Conservation (phyloP, 2,888 invertebrate species). For the Apamea sordens region DNA sequence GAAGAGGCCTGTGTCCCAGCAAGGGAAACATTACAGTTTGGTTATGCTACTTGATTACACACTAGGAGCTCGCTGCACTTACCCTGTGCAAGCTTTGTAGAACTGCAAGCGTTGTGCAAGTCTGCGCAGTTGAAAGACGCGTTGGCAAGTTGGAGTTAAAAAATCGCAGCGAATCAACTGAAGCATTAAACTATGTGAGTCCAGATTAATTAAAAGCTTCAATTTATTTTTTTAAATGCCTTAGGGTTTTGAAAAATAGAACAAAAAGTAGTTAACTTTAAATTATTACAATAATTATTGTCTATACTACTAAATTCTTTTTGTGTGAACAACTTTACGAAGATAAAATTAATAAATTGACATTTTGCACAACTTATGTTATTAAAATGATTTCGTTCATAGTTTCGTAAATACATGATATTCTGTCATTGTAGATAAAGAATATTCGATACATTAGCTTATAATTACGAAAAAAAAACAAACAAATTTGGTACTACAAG, state of each 20-base stretch:
- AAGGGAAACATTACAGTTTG: not conserved
- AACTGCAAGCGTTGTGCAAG: not conserved
- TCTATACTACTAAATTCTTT: slow-evolving; percentile 26
- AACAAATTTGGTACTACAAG: not conserved
- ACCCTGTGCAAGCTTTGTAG: not conserved
- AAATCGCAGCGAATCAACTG: no score
- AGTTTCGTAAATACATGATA: slow-evolving; percentile 52
- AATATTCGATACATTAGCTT: slow-evolving; percentile 28
- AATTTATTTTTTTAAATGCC: not conserved
- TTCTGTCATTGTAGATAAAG: slow-evolving; percentile 25
- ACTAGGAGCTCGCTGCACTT: no score
- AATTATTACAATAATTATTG: slow-evolving; percentile 32
- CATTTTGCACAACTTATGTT: slow-evolving; percentile 79
- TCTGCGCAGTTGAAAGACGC: no score
- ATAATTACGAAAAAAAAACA: not conserved
- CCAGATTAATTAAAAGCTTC: not conserved
- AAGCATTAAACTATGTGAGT: not conserved
- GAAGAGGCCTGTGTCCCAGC: not conserved
- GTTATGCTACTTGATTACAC: not conserved
- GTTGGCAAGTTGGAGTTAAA: not conserved
- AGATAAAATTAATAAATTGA: slow-evolving; percentile 77
- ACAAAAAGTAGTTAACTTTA: not conserved
- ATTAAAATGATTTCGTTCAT: slow-evolving; percentile 66
- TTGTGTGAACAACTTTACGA: slow-evolving; percentile 63
- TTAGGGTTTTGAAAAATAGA: not conserved